Percentiles rank a stretch among this genome's conserved stretches.
phyloP scores from a whole-genome alignment of 2,888 invertebrate species.

The Pseudoips prasinana region DNA sequence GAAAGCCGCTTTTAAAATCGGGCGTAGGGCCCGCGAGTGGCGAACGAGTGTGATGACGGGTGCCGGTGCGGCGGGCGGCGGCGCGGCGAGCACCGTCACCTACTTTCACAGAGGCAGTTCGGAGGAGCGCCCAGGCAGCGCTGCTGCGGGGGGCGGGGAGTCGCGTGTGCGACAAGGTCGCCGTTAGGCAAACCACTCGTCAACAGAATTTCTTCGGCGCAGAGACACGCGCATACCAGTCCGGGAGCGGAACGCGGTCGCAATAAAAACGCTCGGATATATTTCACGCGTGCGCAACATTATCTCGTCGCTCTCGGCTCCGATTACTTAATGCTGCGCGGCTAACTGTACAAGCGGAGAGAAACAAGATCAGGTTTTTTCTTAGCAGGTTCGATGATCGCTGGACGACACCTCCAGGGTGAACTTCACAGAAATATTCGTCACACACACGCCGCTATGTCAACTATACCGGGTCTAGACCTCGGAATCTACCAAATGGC shows the following conservation, averaged over 20 bases:
- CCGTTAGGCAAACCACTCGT: conserved; percentile 79
- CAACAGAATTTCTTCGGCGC: conserved; percentile 73
- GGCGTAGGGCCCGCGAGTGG: conserved; percentile 55
- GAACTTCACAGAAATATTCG: conserved; percentile 39
- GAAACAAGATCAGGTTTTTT: conserved; percentile 77
- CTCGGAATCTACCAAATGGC: no score
- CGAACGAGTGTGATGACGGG: conserved; percentile 47
- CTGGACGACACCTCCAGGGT: conserved; percentile 55
- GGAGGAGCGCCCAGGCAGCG: conserved; percentile 40
- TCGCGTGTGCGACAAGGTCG: conserved; percentile 70
- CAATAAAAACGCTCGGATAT: conserved; percentile 78
- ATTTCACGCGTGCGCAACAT: conserved; percentile 81
- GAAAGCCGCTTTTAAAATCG: conserved; percentile 63
- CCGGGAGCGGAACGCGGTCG: conserved; percentile 71
- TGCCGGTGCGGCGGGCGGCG: conserved; percentile 43
- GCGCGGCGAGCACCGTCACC: conserved; percentile 50
- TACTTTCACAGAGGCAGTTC: conserved; percentile 71
- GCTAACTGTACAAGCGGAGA: conserved; percentile 74
- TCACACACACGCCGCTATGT: conserved; percentile 9
- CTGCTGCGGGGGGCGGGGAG: conserved; percentile 36
- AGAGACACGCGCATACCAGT: conserved; percentile 70
- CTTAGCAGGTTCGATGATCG: conserved; percentile 71
- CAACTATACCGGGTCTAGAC: no score
- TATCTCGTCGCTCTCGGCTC: conserved; percentile 75
- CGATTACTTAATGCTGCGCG: conserved; percentile 77